A percentile compares a stretch with the other conserved stretches of the same genome.
Conservation (phyloP, 2,888 invertebrate species). For the Sicus ferrugineus region DNA sequence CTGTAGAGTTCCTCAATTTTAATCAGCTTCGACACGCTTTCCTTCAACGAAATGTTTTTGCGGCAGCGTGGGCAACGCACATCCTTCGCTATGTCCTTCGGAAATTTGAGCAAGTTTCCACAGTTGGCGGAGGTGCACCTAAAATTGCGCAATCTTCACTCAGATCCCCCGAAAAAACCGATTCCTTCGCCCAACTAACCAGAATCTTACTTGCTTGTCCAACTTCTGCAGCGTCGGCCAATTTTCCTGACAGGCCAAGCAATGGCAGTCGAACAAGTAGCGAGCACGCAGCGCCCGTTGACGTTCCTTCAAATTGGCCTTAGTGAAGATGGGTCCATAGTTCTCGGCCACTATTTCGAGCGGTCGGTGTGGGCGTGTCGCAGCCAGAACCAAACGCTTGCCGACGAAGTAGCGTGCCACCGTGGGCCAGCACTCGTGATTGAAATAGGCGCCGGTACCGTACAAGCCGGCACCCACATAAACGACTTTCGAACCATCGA, state of each 20-base stretch:
- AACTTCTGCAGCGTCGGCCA: conserved; percentile 77
- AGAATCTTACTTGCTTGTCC: conserved; percentile 63
- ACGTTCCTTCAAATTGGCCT: conserved; percentile 68
- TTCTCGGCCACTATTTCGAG: conserved; percentile 81
- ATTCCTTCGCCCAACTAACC: conserved; percentile 43
- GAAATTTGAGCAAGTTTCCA: conserved; percentile 64
- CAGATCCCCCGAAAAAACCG: conserved; percentile 64
- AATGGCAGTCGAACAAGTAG: conserved; percentile 82
- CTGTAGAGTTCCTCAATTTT: conserved; percentile 67
- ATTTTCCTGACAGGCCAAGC: conserved; percentile 75
- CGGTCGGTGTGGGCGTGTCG: conserved; percentile 71
- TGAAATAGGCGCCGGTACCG: conserved; percentile 79
- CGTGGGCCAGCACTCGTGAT: conserved; percentile 84
- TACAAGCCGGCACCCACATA: conserved; percentile 74
- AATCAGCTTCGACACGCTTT: conserved; percentile 62
- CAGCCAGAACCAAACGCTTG: conserved; percentile 74
- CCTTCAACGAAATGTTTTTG: conserved; percentile 65
- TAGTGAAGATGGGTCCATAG: conserved; percentile 81
- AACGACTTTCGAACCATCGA: conserved; percentile 57
- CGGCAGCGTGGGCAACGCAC: conserved; percentile 68
- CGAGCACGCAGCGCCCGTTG: conserved; percentile 73
- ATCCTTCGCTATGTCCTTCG: conserved; percentile 62
- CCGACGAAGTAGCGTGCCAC: conserved; percentile 81
- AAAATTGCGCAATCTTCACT: conserved; percentile 3
- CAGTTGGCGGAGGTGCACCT: conserved; percentile 69